Conservation (phyloP, 2,888 invertebrate species). For the Aethes cnicana region DNA sequence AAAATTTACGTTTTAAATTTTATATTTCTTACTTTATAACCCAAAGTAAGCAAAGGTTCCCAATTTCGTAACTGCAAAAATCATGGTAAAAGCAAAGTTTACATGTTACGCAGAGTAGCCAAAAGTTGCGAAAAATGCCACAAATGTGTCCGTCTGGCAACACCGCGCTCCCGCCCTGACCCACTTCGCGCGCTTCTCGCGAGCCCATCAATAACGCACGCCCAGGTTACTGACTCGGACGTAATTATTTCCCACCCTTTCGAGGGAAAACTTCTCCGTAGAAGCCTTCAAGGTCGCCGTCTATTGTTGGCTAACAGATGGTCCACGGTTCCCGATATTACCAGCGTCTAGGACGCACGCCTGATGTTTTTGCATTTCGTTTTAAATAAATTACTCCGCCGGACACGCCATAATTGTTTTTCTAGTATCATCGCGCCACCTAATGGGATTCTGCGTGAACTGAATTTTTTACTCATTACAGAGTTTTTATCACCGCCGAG, state of each 20-base stretch:
- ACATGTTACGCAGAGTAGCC: no score
- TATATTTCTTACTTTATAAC: no score
- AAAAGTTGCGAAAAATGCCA: no score
- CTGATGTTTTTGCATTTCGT: conserved; percentile 8
- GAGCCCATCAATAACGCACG: conserved; percentile 80
- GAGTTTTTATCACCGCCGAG: conserved; percentile 56
- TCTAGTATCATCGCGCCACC: conserved; percentile 13
- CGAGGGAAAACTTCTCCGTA: conserved; percentile 70
- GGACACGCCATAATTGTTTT: conserved; percentile 24
- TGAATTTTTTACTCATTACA: conserved; percentile 57
- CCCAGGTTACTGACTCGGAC: conserved; percentile 81
- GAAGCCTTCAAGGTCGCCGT: conserved; percentile 76
- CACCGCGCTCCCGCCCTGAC: conserved; percentile 69
- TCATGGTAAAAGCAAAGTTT: no score
- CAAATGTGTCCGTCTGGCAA: no score
- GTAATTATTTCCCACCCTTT: conserved; percentile 81
- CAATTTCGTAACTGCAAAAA: no score
- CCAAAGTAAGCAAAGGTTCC: no score
- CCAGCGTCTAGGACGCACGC: no score
- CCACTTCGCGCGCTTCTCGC: conserved; percentile 71
- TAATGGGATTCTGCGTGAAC: conserved; percentile 43
- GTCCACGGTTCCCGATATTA: conserved; percentile 59
- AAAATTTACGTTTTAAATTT: no score
- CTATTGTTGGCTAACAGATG: conserved; percentile 76
- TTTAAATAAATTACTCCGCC: conserved; percentile 11